phyloP scores from a whole-genome alignment of 2,113 vertebrate species.

The Pseudois nayaur region DNA sequence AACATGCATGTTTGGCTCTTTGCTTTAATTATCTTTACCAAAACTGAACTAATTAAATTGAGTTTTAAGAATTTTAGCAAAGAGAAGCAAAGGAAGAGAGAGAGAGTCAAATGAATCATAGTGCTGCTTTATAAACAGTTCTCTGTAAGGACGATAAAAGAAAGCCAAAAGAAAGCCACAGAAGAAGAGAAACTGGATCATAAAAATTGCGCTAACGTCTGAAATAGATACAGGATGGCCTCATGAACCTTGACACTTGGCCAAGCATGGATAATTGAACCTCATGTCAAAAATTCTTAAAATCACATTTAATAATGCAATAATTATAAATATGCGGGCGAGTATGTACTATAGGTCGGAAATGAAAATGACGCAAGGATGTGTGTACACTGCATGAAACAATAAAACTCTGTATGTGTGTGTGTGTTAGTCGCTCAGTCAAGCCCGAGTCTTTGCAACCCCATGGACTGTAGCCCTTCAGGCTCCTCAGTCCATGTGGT shows the following conservation, averaged over 20 bases:
- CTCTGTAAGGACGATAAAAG: rapidly evolving
- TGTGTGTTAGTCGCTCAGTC: neutral
- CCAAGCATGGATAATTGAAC: too few relatives aligned
- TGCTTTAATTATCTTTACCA: neutral
- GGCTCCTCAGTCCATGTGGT: rapidly evolving
- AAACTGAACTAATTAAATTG: neutral
- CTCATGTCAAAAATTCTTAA: neutral
- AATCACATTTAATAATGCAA: neutral
- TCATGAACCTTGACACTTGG: neutral
- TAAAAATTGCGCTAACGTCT: rapidly evolving
- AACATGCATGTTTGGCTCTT: rapidly evolving
- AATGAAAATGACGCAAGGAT: neutral
- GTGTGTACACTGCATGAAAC: neutral
- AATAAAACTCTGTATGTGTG: neutral
- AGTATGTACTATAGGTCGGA: too few relatives aligned
- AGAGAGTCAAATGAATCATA: neutral
- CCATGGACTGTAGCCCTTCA: rapidly evolving
- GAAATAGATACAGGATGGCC: neutral
- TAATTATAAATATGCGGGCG: neutral
- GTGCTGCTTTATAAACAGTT: neutral
- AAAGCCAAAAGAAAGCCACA: rapidly evolving
- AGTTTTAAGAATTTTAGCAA: neutral
- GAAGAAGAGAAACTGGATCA: rapidly evolving
- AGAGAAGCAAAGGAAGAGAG: neutral
- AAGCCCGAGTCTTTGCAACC: rapidly evolving